Evolutionary conservation across 2,888 invertebrate species (phyloP), one percentile per base, ranked within the genome.

Genomic region (Trichogramma dendrolimi): DNA sequence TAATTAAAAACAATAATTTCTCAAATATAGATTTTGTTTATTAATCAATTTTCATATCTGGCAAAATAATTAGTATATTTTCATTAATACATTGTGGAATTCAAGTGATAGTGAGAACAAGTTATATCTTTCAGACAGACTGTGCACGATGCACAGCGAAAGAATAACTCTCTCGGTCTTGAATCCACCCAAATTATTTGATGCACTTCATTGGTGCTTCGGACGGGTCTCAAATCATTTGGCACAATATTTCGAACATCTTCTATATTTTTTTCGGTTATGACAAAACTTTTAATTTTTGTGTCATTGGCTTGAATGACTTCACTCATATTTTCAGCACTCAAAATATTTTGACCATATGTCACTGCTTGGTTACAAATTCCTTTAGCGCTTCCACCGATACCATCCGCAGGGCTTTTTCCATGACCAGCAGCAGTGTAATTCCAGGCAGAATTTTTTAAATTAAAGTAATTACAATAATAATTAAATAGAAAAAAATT

Each of bases 401-500:
- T 58, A 6, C 58, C 51, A 53, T 58, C 58, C 11, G 52, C 58
- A 43, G 11, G 38, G 38, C 52, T 58, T 14, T 58, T 58, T 6
- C 52, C 58, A 8, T 51, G 52, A 10, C 58, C 52, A 7, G 44
- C 27, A 27, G 52, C 44, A 38, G 51, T 52, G 5, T 52, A 58
- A 47, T 58, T 58, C 51, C 52, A 58, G 39, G 52, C 52, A n/a
- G 44, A 44, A 43, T 38, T 50, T 56, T 43, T 38, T 5, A 54
- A 40, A 11, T 44, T 51, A 38, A 61, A 49, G 49, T 52, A 40
- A n/a, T 51, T 44, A 47, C 56, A 61, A 41, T 57, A 40, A 10
- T 56, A 40, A 38, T 44, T 50, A 27, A 62, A 62, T 40, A 62
- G 27, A 52, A 56, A 60, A 38, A 65, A 60, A 40, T 60, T 60